These are phyloP conservation scores for Lordiphosa stackelbergi DNA, from an alignment of 1,140 invertebrate genomes.

Conservation along the genomic window DNA sequence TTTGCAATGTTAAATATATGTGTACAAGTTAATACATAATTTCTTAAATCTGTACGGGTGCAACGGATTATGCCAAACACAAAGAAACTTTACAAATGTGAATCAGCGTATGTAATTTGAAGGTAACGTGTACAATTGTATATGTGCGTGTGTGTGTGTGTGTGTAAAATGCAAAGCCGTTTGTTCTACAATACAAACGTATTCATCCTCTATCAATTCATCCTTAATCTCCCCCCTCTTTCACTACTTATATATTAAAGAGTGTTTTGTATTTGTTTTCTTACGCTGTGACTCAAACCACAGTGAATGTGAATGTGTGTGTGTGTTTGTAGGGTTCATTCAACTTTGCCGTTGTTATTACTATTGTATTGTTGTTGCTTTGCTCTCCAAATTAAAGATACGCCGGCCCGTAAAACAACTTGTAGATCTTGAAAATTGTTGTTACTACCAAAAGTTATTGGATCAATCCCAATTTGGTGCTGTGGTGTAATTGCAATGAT, in stretches of 20 bases:
- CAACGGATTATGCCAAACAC: too few relatives aligned
- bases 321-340: not conserved
- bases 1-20: too few relatives aligned
- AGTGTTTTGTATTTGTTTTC: not conserved
- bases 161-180: not conserved
- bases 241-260: not conserved
- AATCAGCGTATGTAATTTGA: conserved; percentile 4
- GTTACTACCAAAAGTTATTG: too few relatives aligned
- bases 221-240: too few relatives aligned
- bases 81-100: not conserved
- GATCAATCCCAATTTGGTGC: too few relatives aligned
- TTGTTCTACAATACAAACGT: too few relatives aligned
- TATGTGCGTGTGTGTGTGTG: not conserved
- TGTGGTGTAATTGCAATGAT: conserved; percentile 2
- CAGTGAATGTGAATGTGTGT: not conserved
- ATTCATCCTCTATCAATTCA: too few relatives aligned
- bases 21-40: too few relatives aligned
- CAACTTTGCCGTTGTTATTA: not conserved
- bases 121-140: not conserved
- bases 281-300: not conserved
- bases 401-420: too few relatives aligned
- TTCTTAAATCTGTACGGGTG: too few relatives aligned
- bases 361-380: not conserved
- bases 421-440: too few relatives aligned
- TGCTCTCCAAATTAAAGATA: too few relatives aligned